Evolutionary conservation across 2,888 invertebrate species (phyloP), one percentile per base, ranked within the genome.

Genomic region (Arge pagana): DNA sequence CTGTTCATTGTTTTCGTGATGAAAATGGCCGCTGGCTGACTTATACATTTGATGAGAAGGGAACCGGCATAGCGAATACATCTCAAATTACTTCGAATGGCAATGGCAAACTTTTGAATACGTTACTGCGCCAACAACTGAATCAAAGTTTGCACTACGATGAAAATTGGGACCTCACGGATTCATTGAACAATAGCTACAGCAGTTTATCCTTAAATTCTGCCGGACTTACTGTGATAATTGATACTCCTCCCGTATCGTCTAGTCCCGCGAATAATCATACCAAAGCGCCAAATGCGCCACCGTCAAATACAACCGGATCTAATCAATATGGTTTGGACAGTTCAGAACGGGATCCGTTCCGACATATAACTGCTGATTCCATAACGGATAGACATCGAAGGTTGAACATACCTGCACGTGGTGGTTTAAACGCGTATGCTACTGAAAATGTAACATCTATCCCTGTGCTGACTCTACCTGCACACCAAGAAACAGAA

Each of bases 1-100:
- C 92, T 1, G 87, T 91, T 31, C 93, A 93, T 74, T 91, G 88
- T 71, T 92, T 91, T 67, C 85, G 88, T 73, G 93, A 93, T 66
- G 92, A 93, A 69, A 85, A 85, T 64, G 92, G 91, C 33, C 89
- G 90, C 65, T 93, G 92, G 90, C 84, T 90, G 78, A 89, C 91
- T 0, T 90, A 90, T 66, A 90, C 91, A 0, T 93, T 94, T 70
- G 90, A 92, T 64, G 90, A 90, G 64, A 88, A 87, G 62, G 86
- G 87, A 60, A 78, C 82, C 1, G 83, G 84, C 0, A 72, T 77
- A 1, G 81, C 82, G 53, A 80, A 81, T 19, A 71, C 76, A 24
- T 68, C 74, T 7, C 65, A 64, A 49, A 58, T 64, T 49, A 50
- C 64, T 7, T 57, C 64, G 6, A 61, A 61, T 5, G 66, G 69